Evolutionary conservation across 2,888 invertebrate species (phyloP).

Genomic region (Clitarchus hookeri): DNA sequence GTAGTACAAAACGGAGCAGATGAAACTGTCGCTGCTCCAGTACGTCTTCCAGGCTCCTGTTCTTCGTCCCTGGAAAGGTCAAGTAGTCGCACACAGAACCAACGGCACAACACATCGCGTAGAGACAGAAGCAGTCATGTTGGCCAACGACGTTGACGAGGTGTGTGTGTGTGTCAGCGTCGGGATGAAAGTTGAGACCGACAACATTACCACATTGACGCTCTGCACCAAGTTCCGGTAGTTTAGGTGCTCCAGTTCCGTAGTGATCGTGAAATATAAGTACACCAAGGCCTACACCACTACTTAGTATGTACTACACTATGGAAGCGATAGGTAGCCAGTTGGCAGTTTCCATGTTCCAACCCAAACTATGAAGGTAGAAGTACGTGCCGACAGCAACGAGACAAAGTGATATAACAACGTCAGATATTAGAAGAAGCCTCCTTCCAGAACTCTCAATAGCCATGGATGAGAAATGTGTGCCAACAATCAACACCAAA

Average conservation of each 20-base stretch:
- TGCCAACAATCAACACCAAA: too few species aligned
- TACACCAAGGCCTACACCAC: neutral
- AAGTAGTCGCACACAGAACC: neutral
- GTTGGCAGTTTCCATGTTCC: neutral
- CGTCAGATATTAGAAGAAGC: too few species aligned
- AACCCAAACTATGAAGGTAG: neutral
- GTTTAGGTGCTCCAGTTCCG: neutral
- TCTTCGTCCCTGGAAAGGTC: neutral
- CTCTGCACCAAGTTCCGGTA: neutral
- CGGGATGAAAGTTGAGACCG: neutral
- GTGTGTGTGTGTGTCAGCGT: neutral
- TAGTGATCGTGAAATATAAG: neutral
- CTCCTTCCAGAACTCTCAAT: too few species aligned
- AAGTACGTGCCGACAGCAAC: neutral
- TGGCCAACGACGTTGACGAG: neutral
- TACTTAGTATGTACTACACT: neutral
- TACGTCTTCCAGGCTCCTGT: neutral
- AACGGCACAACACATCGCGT: neutral
- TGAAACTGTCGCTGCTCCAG: neutral
- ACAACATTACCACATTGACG: neutral
- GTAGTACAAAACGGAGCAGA: too few species aligned
- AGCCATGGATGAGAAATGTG: too few species aligned
- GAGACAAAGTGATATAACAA: neutral
- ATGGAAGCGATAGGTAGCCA: neutral
- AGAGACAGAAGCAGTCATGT: neutral